A percentile compares a stretch with the other conserved stretches of the same genome.
These are phyloP conservation scores for Episyrphus balteatus DNA, from an alignment of 1,140 invertebrate species.

Conservation along the genomic window DNA sequence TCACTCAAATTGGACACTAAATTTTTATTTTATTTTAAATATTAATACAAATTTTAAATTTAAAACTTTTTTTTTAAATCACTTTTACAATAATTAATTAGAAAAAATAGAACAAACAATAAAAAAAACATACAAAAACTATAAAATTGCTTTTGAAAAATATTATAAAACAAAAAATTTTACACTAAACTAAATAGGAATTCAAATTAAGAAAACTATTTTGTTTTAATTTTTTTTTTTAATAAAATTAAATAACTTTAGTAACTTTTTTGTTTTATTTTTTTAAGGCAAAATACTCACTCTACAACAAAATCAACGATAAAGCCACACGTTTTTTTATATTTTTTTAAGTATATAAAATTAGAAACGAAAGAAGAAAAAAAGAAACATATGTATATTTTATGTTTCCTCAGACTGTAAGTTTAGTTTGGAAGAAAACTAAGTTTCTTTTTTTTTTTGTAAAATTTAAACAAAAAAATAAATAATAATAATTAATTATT, in stretches of 20 bases:
- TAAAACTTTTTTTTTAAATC: not conserved
- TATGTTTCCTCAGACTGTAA: no score
- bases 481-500: no score
- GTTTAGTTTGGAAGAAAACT: no score
- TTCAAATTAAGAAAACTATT: not conserved
- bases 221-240: not conserved
- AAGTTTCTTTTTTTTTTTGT: no score
- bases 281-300: slow-evolving; percentile 14
- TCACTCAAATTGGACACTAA: slow-evolving; percentile 38
- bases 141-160: not conserved
- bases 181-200: not conserved
- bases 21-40: slow-evolving; percentile 3
- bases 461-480: no score
- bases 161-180: not conserved
- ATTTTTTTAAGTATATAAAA: slow-evolving; percentile 20
- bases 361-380: not conserved
- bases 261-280: not conserved
- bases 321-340: slow-evolving; percentile 9
- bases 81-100: not conserved
- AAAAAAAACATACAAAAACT: slow-evolving; percentile 2
- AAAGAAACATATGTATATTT: no score
- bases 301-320: slow-evolving; percentile 19
- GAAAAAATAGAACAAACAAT: not conserved
- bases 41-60: not conserved
- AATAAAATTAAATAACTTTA: not conserved